These are phyloP conservation scores for Aplochiton taeniatus DNA, from an alignment of 2,797 vertebrate genomes.

Conservation along the genomic window DNA sequence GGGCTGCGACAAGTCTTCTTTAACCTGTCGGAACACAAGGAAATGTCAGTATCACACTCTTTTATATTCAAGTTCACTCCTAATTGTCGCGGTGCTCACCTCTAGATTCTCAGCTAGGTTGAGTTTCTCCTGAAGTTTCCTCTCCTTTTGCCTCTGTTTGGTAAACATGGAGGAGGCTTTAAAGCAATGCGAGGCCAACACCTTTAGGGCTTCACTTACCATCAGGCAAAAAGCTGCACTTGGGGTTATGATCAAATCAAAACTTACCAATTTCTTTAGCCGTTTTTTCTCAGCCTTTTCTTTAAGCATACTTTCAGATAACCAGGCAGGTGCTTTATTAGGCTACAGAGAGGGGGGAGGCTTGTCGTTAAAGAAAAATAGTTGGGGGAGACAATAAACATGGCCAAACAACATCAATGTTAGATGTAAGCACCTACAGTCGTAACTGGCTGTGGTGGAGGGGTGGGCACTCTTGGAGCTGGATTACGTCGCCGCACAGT, in stretches of 20 bases:
- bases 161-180: not conserved
- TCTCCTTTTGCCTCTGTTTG: conserved; percentile 60
- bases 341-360: conserved; percentile 32
- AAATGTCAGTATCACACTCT: not conserved
- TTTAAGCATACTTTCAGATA: conserved; percentile 48
- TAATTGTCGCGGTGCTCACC: conserved; percentile 24
- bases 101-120: conserved; percentile 26
- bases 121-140: conserved; percentile 48
- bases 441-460: too few species aligned
- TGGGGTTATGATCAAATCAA: too few species aligned
- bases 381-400: too few species aligned
- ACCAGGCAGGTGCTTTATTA: conserved; percentile 35
- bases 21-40: conserved; percentile 30
- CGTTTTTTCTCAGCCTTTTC: conserved; percentile 63
- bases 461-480: too few species aligned
- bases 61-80: not conserved
- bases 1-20: conserved; percentile 2
- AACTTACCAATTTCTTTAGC: conserved; percentile 59
- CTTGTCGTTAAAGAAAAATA: not conserved
- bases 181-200: too few species aligned
- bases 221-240: too few species aligned
- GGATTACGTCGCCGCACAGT: too few species aligned
- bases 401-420: too few species aligned
- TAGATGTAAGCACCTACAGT: too few species aligned
- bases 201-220: too few species aligned